phyloP scores from a whole-genome alignment of 2,113 vertebrate genomes.

The Bombycilla garrulus region DNA sequence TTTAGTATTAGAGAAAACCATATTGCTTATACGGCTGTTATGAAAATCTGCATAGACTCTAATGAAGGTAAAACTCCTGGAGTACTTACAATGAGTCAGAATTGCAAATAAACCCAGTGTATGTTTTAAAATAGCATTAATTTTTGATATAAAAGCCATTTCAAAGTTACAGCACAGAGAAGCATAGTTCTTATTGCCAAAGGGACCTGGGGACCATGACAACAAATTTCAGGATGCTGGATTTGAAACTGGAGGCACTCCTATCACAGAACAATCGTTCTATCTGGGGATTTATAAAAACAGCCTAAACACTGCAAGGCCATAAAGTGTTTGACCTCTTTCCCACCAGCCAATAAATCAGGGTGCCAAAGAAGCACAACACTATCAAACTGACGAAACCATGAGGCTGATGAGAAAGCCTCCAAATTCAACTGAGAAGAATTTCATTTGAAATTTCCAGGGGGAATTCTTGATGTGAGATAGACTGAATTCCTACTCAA shows the following conservation, averaged over 20 bases:
- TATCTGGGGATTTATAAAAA: background rate
- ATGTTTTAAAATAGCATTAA: background rate
- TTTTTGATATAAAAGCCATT: background rate
- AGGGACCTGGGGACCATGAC: background rate
- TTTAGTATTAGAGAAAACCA: background rate
- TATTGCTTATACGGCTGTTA: background rate
- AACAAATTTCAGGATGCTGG: background rate
- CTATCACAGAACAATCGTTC: background rate
- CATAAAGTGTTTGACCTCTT: slow-evolving; percentile 33
- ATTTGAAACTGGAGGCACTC: slow-evolving; percentile 15
- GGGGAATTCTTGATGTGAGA: background rate
- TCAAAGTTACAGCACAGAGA: background rate
- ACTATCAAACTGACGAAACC: background rate
- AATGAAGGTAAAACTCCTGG: background rate
- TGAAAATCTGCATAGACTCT: background rate
- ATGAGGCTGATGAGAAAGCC: background rate
- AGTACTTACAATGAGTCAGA: background rate
- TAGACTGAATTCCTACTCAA: background rate
- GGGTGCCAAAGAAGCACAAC: background rate
- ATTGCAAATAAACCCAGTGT: background rate
- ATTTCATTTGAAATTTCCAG: background rate
- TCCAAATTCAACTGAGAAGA: background rate
- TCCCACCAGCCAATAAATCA: slow-evolving; percentile 6
- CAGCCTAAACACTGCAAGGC: slow-evolving; percentile 3
- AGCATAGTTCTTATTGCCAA: background rate